Base-by-base conservation (phyloP, 1,140 invertebrate species). In the Onthophagus taurus region DNA sequence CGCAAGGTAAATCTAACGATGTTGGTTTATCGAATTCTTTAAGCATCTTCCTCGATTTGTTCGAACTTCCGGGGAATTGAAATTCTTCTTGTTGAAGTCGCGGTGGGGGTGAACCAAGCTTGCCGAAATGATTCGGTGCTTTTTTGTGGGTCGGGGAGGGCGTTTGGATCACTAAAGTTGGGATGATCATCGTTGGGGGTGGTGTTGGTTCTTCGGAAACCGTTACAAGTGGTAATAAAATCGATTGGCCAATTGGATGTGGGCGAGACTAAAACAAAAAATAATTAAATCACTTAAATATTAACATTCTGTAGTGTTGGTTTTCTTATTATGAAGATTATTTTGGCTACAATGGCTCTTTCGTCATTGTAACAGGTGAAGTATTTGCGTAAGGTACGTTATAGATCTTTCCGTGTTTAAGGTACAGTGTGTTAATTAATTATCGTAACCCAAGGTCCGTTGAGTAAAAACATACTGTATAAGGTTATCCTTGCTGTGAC, bases 1-100 rank as follows among this genome's bases (percentile, higher is more conserved):
- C 73, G 51, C 64, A 67, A 45, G 78, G 71, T 51, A 81, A 56
- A 55, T 83, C 80, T 42, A 83, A 58, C 29, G 80, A 80, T 9
- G 71, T 69, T 2, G 72, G 70, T 50, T 76, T 76, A 39, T 76
- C 74, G 36, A 70, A 61, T 47, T 74, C 68, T 54, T 74, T 72
- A 12, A 72, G 57, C 34, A 70, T 51, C 51, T 56, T 61, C 13
- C 61, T 45, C 5, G 30, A 31, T 7, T 54, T 49, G 51, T 57
- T 59, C 57, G 54, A 3, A 1, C 45, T 14, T 43, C 55, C 51
- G 7, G 61, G 64, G 49, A 69, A 69, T 48, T 61, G 63, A 47
- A 66, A 67, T 45, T 55, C 39, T 6, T 49, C 42, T 24, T 53
- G 46, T 14, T 49, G 39, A 6, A 70, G 67, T 53, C 71, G 59